These are phyloP conservation scores for Halisarca cf. caerulea DNA, from an alignment of 37 sponge, comb jelly and placozoan genomes.

Conservation along the genomic window DNA sequence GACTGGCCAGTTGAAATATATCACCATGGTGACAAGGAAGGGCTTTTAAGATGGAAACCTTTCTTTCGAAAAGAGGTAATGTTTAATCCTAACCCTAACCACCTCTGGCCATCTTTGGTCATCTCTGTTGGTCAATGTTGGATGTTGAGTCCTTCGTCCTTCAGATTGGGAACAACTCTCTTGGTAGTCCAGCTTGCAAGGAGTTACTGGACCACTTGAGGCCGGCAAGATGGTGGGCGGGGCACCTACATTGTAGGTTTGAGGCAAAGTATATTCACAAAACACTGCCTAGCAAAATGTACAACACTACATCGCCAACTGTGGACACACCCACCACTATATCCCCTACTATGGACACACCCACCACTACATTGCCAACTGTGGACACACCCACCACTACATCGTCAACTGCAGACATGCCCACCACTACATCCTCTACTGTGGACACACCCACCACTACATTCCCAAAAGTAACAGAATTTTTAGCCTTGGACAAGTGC, in stretches of 20 bases:
- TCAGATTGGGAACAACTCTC: constrained; percentile 50
- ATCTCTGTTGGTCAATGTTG: too few species aligned
- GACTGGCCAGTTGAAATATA: constrained; percentile 97
- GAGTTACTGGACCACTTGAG: constrained; percentile 73
- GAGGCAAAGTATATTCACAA: constrained; percentile 76
- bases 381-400: not conserved
- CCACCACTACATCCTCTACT: not conserved
- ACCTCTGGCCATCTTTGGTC: too few species aligned
- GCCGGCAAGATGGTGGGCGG: constrained; percentile 93
- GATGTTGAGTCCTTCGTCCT: too few species aligned
- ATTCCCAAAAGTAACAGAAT: constrained; percentile 44
- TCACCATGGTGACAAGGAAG: constrained; percentile 84
- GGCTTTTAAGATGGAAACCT: constrained; percentile 80
- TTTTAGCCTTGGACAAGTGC: constrained; percentile 94
- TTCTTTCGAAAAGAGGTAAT: constrained; percentile 81
- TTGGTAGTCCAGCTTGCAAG: constrained; percentile 82
- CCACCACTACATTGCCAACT: not conserved
- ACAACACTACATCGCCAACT: not conserved
- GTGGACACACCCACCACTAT: not conserved
- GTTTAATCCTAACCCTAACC: too few species aligned
- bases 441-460: not conserved
- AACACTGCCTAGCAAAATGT: not conserved
- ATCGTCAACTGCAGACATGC: too few species aligned
- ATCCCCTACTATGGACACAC: too few species aligned
- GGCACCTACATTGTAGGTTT: constrained; percentile 95